Conservation (phyloP, 1,140 invertebrate genomes). For the Rhopalosiphum maidis region DNA sequence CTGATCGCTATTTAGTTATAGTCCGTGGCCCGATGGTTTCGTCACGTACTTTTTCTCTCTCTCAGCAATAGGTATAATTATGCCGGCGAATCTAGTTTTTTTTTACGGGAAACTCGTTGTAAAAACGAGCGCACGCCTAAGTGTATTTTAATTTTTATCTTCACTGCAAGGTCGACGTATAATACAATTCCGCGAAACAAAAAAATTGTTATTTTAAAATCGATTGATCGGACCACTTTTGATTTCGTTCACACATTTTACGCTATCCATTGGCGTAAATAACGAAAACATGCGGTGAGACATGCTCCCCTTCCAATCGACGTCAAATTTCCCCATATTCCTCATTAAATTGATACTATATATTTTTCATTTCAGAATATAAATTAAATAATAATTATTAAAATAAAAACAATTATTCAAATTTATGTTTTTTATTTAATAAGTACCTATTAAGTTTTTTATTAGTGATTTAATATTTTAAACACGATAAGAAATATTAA, state of each 20-base stretch:
- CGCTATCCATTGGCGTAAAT: background rate
- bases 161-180: background rate
- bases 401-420: background rate
- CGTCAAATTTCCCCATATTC: background rate
- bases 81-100: background rate
- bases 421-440: background rate
- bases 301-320: background rate
- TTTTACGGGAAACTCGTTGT: background rate
- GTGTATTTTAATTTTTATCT: background rate
- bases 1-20: constrained; percentile 19
- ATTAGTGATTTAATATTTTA: background rate
- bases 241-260: background rate
- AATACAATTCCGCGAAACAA: background rate
- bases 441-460: background rate
- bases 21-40: background rate
- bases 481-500: background rate
- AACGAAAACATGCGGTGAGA: background rate
- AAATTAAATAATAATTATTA: background rate
- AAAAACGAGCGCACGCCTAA: background rate
- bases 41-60: background rate
- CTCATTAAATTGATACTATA: background rate
- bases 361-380: background rate
- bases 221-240: background rate
- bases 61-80: background rate
- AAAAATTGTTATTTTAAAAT: background rate